phyloP scores from a whole-genome alignment of 2,888 invertebrate genomes.

The Cenopis cana region DNA sequence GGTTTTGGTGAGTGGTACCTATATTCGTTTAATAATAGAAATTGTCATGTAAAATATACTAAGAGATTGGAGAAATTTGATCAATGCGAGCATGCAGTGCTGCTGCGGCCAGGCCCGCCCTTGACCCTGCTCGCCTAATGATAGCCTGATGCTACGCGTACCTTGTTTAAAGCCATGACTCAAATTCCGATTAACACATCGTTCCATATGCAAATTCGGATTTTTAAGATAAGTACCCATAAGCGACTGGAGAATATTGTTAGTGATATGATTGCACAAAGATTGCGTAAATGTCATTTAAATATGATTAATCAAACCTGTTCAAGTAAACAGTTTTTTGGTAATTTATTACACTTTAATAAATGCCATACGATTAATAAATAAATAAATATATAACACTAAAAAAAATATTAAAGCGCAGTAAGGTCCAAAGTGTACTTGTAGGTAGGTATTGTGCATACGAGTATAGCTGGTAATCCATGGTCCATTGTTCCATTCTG shows the following conservation, averaged over 20 bases:
- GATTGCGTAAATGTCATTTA: conserved; percentile 10
- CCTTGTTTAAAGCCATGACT: conserved; percentile 21
- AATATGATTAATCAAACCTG: background rate
- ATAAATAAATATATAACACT: too few species aligned
- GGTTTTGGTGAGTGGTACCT: background rate
- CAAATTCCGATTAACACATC: conserved; percentile 31
- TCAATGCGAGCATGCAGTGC: background rate
- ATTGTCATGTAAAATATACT: background rate
- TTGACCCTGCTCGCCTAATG: conserved; percentile 13
- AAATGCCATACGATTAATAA: too few species aligned
- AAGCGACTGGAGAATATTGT: conserved; percentile 23
- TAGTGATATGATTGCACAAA: conserved; percentile 18
- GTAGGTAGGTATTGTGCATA: background rate
- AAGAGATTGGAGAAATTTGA: background rate
- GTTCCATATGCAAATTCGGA: conserved; percentile 31
- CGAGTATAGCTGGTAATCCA: background rate
- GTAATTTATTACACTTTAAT: too few species aligned
- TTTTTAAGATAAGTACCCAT: conserved; percentile 18
- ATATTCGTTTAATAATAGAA: background rate
- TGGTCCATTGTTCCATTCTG: background rate
- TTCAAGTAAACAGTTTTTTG: background rate
- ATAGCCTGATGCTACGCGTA: background rate
- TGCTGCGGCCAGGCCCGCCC: background rate
- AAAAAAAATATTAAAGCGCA: background rate
- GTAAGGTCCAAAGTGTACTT: background rate